Conservation (phyloP, 2,113 vertebrate species). For the Bucco capensis region DNA sequence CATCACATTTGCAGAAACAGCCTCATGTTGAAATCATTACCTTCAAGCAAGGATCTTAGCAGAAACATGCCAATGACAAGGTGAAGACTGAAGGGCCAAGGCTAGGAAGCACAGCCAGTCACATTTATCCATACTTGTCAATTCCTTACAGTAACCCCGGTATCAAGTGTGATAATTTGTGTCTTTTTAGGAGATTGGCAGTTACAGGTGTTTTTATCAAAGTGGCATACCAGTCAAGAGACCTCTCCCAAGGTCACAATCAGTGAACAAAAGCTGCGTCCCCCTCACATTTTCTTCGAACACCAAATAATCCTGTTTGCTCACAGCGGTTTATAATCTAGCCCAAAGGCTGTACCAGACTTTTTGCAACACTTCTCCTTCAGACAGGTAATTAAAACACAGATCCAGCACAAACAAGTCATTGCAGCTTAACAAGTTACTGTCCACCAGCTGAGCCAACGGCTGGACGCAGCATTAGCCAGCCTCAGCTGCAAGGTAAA, state of each 20-base stretch:
- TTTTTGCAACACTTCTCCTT: not conserved
- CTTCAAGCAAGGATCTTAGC: not conserved
- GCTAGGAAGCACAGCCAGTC: not conserved
- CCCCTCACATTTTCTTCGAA: not conserved
- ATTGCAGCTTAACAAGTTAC: slow-evolving; percentile 16
- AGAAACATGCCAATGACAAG: not conserved
- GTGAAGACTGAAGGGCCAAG: not conserved
- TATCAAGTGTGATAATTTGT: fast-evolving
- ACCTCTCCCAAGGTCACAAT: slow-evolving; percentile 22
- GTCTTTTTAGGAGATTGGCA: not conserved
- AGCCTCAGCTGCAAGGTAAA: not conserved
- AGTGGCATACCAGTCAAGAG: not conserved
- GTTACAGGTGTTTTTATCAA: not conserved
- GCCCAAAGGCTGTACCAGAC: not conserved
- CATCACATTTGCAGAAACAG: not conserved
- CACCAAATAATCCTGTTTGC: not conserved
- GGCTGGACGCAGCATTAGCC: not conserved
- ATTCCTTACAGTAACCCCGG: not conserved
- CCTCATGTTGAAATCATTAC: not conserved
- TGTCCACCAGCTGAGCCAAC: not conserved
- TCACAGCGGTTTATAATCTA: not conserved
- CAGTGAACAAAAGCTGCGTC: not conserved
- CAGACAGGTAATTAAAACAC: not conserved
- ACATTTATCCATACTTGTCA: not conserved
- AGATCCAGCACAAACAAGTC: slow-evolving; percentile 12